Evolutionary conservation across 2,113 vertebrate genomes (phyloP).

Genomic region (Anhinga anhinga): DNA sequence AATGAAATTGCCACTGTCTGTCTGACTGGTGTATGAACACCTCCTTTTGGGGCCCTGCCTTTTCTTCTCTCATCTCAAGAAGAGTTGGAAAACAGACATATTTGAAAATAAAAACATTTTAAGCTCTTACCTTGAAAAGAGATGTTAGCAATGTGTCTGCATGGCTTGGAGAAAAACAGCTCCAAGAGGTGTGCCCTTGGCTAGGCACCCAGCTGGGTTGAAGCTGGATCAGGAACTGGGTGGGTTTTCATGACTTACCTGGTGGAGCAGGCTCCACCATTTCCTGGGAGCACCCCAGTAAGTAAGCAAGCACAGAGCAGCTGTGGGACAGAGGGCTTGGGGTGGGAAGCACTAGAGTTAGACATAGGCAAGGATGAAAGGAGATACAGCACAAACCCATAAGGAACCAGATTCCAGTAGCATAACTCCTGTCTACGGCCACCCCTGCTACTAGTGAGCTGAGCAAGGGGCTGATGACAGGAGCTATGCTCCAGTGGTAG

Average conservation of each 20-base stretch:
- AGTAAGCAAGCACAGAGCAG: background rate
- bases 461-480: background rate
- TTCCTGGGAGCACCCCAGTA: background rate
- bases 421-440: background rate
- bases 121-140: background rate
- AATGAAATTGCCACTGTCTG: background rate
- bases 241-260: background rate
- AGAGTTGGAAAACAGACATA: background rate
- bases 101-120: background rate
- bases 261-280: background rate
- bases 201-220: background rate
- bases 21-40: background rate
- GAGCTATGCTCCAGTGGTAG: background rate
- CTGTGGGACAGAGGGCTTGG: background rate
- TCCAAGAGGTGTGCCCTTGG: background rate
- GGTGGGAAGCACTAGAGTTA: background rate
- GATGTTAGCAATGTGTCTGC: rapidly evolving
- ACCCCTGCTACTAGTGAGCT: background rate
- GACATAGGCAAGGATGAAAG: background rate
- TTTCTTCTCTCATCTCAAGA: background rate
- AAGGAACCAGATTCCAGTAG: background rate
- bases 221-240: rapidly evolving
- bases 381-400: background rate
- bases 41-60: background rate
- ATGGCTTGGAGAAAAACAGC: background rate